Evolutionary conservation across 2,888 invertebrate genomes (phyloP), one percentile per base, ranked within the genome.

Genomic region (Cenopis cana): DNA sequence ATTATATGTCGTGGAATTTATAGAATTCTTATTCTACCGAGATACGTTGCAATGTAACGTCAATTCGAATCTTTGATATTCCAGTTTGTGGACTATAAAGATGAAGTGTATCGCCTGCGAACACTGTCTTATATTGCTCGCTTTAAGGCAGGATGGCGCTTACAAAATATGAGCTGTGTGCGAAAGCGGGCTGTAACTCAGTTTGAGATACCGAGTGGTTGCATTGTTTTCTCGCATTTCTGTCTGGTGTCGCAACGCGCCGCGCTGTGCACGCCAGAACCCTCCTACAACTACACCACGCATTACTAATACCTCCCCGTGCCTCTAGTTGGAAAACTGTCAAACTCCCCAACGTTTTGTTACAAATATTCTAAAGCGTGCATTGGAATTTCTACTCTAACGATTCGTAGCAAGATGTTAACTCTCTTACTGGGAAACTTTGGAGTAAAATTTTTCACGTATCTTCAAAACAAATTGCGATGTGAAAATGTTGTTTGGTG

Each of bases 391-490:
- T 50, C 18, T 33, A 61, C 60, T 9, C 55, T 55, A 60, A 9
- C 14, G 6, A 36, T 29, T 17, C 17, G 17, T 29, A n/a, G 36
- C 77, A 81, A 62, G 72, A 77, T 74, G 69, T 38, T 72, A 70
- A 77, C 74, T 80, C n/a, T 46, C n/a, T 9, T 70, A 61, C 4
- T 20, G 8, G 1, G 0, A 5, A 29, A 62, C 38, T 70, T 74
- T 57, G 61, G 59, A 76, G 73, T 75, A 75, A 75, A 79, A 78
- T 80, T 80, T 80, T 81, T 79, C 79, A 80, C 80, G 79, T 81
- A 82, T 82, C 83, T 83, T 82, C 81, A 80, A 82, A 84, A 83
- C 83, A 84, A 84, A 85, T 85, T 85, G 83, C 78, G 77, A 81
- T 81, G 82, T 76, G 77, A 79, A 84, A 82, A 83, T 81, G 83